Percentiles rank a stretch among this genome's conserved stretches.
phyloP scores from a whole-genome alignment of 2,888 invertebrate genomes.

The Anthophora plumipes region DNA sequence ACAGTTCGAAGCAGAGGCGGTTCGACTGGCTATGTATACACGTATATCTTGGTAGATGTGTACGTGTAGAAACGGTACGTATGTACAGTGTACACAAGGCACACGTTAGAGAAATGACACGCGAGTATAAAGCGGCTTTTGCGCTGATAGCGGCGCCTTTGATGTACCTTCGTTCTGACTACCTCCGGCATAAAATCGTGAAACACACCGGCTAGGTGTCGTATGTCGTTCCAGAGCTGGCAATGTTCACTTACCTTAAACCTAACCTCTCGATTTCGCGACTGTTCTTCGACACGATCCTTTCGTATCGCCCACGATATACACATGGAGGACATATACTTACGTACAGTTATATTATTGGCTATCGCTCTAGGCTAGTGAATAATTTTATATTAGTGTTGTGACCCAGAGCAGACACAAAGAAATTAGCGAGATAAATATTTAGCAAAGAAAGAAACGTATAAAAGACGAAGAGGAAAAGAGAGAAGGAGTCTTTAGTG shows the following conservation, averaged over 20 bases:
- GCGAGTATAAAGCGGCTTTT: constrained; percentile 74
- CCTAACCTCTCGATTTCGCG: constrained; percentile 23
- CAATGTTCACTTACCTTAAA: constrained; percentile 49
- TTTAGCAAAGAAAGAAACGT: too few relatives aligned
- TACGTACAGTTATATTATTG: too few relatives aligned
- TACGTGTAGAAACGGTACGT: constrained; percentile 12
- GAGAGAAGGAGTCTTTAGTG: too few relatives aligned
- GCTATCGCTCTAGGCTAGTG: too few relatives aligned
- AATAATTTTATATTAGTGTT: too few relatives aligned
- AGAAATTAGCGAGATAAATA: too few relatives aligned
- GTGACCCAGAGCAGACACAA: too few relatives aligned
- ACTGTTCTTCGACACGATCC: too few relatives aligned
- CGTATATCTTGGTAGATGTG: neutral
- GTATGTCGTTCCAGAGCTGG: constrained; percentile 43
- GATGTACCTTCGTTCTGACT: constrained; percentile 74
- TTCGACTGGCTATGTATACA: constrained; percentile 4
- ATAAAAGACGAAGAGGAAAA: too few relatives aligned
- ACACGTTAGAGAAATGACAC: constrained; percentile 57
- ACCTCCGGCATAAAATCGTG: constrained; percentile 71
- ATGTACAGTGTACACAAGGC: constrained; percentile 23
- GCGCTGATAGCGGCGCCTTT: constrained; percentile 82
- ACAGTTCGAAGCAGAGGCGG: constrained; percentile 64
- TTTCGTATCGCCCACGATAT: too few relatives aligned
- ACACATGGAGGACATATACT: too few relatives aligned
- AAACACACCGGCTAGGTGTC: constrained; percentile 70